These are phyloP conservation scores for Scalopus aquaticus DNA, from an alignment of 2,113 vertebrate species.

Conservation along the genomic window DNA sequence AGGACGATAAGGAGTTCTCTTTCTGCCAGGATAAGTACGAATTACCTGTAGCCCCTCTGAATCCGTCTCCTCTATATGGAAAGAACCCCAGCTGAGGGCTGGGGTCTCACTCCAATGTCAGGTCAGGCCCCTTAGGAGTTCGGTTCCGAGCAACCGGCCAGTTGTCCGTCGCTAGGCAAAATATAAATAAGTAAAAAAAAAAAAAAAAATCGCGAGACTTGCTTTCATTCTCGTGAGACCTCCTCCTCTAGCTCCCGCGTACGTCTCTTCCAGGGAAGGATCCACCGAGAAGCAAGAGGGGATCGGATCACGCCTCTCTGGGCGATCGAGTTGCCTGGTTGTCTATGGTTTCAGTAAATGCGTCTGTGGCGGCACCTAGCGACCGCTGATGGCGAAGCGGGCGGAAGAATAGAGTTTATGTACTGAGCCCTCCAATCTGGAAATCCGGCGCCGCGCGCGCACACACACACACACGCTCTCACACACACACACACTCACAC, in stretches of 20 bases:
- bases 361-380: conserved; percentile 40
- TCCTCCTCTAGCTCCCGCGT: rapidly evolving
- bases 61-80: conserved; percentile 69
- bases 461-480: no score
- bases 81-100: conserved; percentile 67
- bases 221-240: conserved; percentile 16
- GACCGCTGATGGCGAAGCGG: neutral
- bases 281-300: no score
- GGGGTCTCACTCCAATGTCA: conserved; percentile 54
- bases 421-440: neutral
- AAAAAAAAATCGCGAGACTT: conserved; percentile 53
- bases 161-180: neutral
- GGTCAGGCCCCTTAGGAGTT: neutral
- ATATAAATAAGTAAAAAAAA: neutral
- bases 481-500: no score
- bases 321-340: neutral
- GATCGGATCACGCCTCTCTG: neutral
- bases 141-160: rapidly evolving
- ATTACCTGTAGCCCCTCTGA: conserved; percentile 76
- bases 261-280: neutral
- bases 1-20: neutral
- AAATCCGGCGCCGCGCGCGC: neutral
- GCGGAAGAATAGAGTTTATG: neutral
- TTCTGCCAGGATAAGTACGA: neutral
- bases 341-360: conserved; percentile 39